These are phyloP conservation scores for Balaeniceps rex DNA, from an alignment of 2,113 vertebrate genomes.

Conservation along the genomic window DNA sequence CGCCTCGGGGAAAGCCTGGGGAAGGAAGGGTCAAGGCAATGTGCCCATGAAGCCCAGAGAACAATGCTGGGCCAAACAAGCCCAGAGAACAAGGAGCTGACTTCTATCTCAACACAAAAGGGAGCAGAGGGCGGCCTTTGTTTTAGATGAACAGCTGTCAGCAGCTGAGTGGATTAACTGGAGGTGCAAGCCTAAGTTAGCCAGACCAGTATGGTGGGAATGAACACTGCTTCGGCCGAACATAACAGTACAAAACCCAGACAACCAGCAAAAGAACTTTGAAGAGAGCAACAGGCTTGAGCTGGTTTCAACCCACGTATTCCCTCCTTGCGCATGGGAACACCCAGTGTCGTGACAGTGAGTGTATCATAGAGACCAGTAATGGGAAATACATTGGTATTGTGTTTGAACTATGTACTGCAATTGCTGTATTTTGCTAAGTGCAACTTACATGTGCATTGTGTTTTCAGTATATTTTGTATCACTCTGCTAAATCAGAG, in stretches of 20 bases:
- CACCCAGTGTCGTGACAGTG: fast-evolving
- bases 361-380: background rate
- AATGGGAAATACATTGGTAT: background rate
- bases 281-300: background rate
- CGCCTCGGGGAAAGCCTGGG: background rate
- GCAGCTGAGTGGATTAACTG: fast-evolving
- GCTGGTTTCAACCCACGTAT: background rate
- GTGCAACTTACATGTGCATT: background rate
- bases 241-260: background rate
- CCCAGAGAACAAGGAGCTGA: background rate
- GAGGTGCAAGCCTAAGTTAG: background rate
- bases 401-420: background rate
- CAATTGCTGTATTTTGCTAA: background rate
- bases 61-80: no score
- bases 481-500: background rate
- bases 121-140: background rate
- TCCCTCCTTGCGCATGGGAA: background rate
- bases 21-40: background rate
- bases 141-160: background rate
- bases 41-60: background rate
- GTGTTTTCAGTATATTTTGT: background rate
- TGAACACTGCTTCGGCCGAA: background rate
- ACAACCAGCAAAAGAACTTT: background rate
- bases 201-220: fast-evolving
- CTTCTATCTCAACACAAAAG: background rate